Evolutionary conservation across 2,888 invertebrate genomes (phyloP), one percentile per base, ranked within the genome.

Genomic region (Eledona agricola): DNA sequence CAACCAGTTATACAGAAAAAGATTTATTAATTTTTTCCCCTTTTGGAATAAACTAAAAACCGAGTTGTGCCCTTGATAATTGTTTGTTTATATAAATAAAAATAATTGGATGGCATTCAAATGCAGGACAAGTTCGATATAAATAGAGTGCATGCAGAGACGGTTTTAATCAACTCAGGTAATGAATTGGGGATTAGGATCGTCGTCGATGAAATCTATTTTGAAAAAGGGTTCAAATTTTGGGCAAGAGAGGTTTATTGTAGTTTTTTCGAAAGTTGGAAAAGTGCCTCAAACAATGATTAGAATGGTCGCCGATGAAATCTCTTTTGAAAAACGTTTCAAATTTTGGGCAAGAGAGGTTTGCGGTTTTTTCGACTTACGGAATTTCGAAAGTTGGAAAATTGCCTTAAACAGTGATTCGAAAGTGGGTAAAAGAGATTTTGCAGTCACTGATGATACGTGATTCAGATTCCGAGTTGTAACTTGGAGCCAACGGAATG

Each of bases 51-150:
- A 25, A 23, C 25, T 37, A 26, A 32, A 16, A 17, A n/a, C 12
- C 12, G 5, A 3, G 17, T 13, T 7, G 3, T 12, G 47, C 29
- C 38, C 38, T 46, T 46, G 52, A 52, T 52, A 35, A 42, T 37
- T 50, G 49, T 49, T 54, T 54, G 50, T 49, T 54, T 54, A 43
- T 43, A 42, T 47, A 35, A 49, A 26, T 5, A 50, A 54, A 54
- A 54, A 43, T 37, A 35, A 54, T 54, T 54, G 53, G 49, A 53
- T 42, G 20, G 42, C 26, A 42, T 47, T 54, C 49, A 54, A 54
- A 49, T 42, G 32, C 54, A 49, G 31, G 43, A 50, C 54, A 54
- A 54, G 54, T 54, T 54, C 43, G 54, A 31, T 54, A 54, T 54
- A 49, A 54, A 49, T 49, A 54, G 54, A 45, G 4, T 17, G 11